A percentile compares a stretch with the other conserved stretches of the same genome.
phyloP scores from a whole-genome alignment of 2,797 vertebrate species.

The Malurus leucopterus region DNA sequence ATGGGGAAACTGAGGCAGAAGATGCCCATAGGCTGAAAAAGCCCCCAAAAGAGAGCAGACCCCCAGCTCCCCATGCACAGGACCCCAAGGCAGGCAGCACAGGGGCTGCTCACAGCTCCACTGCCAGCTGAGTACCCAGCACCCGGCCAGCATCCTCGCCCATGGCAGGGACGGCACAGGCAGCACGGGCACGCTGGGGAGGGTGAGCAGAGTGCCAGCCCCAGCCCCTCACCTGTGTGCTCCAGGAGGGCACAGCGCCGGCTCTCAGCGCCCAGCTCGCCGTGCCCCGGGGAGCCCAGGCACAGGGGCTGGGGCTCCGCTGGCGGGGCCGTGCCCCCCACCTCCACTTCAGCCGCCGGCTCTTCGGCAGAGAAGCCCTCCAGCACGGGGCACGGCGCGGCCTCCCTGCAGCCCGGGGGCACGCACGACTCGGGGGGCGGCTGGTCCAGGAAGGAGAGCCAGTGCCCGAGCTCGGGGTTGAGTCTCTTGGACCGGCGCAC shows the following conservation, averaged over 20 bases:
- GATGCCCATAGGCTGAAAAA: neutral
- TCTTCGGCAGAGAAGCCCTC: conserved; percentile 46
- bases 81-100: neutral
- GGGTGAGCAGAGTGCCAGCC: fast-evolving
- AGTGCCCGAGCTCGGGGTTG: conserved; percentile 84
- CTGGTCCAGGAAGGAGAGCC: conserved; percentile 64
- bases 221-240: conserved; percentile 59
- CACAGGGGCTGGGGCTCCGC: conserved; percentile 45
- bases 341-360: conserved; percentile 53
- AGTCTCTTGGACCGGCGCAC: conserved; percentile 91
- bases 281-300: conserved; percentile 50
- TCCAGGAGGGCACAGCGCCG: conserved; percentile 38
- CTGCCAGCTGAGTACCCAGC: neutral
- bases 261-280: conserved; percentile 42
- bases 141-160: fast-evolving
- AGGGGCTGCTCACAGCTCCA: neutral
- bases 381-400: neutral
- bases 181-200: fast-evolving
- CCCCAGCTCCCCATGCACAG: neutral
- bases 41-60: neutral
- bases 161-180: fast-evolving
- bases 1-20: neutral
- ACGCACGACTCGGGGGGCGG: neutral
- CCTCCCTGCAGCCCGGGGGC: neutral
- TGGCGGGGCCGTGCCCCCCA: neutral